Percentiles rank a stretch among this genome's conserved stretches.
These are phyloP conservation scores for Rhodinocichla rosea DNA, from an alignment of 2,113 vertebrate genomes.

Conservation along the genomic window DNA sequence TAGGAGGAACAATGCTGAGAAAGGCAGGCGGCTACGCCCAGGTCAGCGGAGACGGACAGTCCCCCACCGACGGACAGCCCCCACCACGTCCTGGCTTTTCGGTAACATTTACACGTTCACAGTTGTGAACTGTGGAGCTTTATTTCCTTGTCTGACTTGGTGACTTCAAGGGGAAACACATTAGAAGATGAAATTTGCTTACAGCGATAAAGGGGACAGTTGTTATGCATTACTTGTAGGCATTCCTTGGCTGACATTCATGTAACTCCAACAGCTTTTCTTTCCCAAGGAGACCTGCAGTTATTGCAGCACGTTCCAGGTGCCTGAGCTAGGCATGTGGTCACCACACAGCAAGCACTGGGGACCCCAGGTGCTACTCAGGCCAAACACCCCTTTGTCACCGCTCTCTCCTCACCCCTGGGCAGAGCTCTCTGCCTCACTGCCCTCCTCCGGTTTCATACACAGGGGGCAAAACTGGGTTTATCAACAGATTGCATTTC, in stretches of 20 bases:
- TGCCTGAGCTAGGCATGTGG: fast-evolving
- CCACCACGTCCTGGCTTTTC: not conserved
- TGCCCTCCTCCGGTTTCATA: not conserved
- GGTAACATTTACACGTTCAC: not conserved
- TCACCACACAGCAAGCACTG: not conserved
- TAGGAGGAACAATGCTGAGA: conserved; percentile 71
- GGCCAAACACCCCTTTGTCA: not conserved
- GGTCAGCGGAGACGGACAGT: conserved; percentile 5
- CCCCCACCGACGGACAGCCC: not conserved
- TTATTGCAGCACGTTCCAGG: not conserved
- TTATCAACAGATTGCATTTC: not conserved
- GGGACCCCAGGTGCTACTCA: not conserved
- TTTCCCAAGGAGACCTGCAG: not conserved
- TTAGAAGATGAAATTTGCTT: not conserved
- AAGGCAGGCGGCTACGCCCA: conserved; percentile 38
- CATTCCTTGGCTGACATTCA: not conserved
- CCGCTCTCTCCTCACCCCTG: fast-evolving
- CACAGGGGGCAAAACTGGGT: fast-evolving
- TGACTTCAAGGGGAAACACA: not conserved
- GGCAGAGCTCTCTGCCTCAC: not conserved
- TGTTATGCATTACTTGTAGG: not conserved
- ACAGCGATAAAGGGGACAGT: not conserved
- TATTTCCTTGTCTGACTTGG: not conserved
- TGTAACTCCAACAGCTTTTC: not conserved
- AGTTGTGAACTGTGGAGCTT: not conserved